Evolutionary conservation across 2,797 vertebrate genomes (phyloP).

Genomic region (Bovichtus diacanthus): DNA sequence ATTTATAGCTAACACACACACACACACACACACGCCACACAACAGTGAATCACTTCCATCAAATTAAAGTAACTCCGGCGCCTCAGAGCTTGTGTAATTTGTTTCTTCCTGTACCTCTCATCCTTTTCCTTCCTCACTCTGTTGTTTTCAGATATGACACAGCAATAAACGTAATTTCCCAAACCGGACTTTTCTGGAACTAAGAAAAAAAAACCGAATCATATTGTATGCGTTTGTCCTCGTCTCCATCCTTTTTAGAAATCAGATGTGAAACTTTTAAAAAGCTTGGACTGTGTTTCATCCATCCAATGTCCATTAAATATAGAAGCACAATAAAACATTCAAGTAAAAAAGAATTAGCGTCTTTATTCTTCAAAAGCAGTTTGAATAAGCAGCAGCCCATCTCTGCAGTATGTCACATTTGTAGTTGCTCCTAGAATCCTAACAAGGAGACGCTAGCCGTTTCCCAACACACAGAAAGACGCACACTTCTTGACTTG

Average conservation of each 20-base stretch:
- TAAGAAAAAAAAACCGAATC: not conserved
- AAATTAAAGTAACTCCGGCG: constrained; percentile 60
- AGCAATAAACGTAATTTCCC: constrained; percentile 42
- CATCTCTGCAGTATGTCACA: constrained; percentile 14
- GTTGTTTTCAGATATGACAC: constrained; percentile 34
- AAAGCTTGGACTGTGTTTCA: not conserved
- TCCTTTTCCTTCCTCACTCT: constrained; percentile 20
- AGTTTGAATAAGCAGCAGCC: not conserved
- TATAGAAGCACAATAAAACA: constrained; percentile 5
- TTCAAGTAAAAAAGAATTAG: not conserved
- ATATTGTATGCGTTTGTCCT: constrained; percentile 3
- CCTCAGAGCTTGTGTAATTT: constrained; percentile 63
- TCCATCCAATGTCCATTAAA: not conserved
- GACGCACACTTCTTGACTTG: constrained; percentile 48
- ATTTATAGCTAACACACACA: constrained; percentile 45
- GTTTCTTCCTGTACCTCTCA: constrained; percentile 47
- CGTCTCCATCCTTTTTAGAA: constrained; percentile 4
- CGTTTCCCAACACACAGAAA: constrained; percentile 11
- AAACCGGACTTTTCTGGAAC: constrained; percentile 36
- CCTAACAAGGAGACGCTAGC: not conserved
- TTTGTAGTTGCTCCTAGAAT: not conserved
- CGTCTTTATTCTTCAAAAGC: constrained; percentile 14
- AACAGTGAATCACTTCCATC: constrained; percentile 64
- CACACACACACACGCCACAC: constrained; percentile 5
- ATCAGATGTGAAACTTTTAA: not conserved